These are phyloP conservation scores for Propithecus perrieri DNA, from an alignment of 2,797 vertebrate genomes.

Conservation along the genomic window DNA sequence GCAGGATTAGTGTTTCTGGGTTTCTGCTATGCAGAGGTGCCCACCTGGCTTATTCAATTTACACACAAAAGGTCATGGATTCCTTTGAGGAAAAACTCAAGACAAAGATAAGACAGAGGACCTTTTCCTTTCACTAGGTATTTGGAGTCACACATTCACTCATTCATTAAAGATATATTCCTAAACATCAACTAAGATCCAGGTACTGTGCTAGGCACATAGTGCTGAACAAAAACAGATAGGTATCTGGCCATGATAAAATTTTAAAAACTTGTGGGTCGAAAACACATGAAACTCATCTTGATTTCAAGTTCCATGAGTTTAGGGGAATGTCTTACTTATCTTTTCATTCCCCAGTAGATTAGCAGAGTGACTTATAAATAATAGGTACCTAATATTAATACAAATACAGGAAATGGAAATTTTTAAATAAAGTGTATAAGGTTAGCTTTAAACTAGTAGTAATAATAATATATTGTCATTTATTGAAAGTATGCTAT, in stretches of 20 bases:
- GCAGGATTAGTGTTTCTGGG: background rate
- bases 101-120: background rate
- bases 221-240: background rate
- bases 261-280: background rate
- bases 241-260: background rate
- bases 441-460: slow-evolving; percentile 1
- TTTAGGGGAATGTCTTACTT: background rate
- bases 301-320: background rate
- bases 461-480: background rate
- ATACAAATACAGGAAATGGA: background rate
- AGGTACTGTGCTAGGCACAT: background rate
- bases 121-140: background rate
- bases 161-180: background rate
- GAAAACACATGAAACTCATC: background rate
- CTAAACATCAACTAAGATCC: background rate
- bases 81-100: background rate
- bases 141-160: background rate
- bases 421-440: background rate
- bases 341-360: background rate
- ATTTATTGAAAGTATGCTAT: slow-evolving; percentile 6
- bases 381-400: background rate
- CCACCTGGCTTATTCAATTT: background rate
- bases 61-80: background rate
- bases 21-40: background rate
- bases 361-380: background rate